Conservation (phyloP, 1,140 invertebrate species). For the Reticulitermes speratus region DNA sequence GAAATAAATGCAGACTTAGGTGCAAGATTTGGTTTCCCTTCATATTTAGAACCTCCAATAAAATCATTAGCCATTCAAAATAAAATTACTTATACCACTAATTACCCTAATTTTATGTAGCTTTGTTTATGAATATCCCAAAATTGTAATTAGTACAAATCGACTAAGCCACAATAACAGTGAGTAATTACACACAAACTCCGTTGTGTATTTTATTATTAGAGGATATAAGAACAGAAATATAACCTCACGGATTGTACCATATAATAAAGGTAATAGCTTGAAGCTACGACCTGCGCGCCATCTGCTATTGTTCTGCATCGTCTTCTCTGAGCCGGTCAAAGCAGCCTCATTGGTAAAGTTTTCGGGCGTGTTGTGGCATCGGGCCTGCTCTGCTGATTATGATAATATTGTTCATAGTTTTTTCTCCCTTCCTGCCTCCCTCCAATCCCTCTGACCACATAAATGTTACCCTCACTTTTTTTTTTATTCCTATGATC, state of each 20-base stretch:
- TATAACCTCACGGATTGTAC: background rate
- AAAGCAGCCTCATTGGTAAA: background rate
- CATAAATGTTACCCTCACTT: slow-evolving; percentile 3
- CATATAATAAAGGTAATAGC: slow-evolving; percentile 3
- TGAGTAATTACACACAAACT: background rate
- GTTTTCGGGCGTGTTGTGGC: background rate
- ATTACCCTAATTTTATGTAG: background rate
- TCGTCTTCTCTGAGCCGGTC: background rate
- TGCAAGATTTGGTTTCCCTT: background rate
- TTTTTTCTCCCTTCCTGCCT: background rate
- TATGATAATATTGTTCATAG: background rate
- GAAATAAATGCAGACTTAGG: background rate
- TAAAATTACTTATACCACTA: background rate
- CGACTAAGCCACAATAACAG: background rate
- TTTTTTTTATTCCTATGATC: background rate
- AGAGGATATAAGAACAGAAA: background rate
- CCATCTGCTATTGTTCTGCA: slow-evolving; percentile 5
- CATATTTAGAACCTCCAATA: background rate
- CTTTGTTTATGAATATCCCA: background rate
- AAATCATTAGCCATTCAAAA: background rate
- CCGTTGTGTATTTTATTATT: background rate
- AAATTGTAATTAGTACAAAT: background rate
- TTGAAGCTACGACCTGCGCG: background rate
- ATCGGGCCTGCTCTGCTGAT: background rate
- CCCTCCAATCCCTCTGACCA: background rate